These are phyloP conservation scores for Schizaphis graminum DNA, from an alignment of 2,888 invertebrate species.

Conservation along the genomic window DNA sequence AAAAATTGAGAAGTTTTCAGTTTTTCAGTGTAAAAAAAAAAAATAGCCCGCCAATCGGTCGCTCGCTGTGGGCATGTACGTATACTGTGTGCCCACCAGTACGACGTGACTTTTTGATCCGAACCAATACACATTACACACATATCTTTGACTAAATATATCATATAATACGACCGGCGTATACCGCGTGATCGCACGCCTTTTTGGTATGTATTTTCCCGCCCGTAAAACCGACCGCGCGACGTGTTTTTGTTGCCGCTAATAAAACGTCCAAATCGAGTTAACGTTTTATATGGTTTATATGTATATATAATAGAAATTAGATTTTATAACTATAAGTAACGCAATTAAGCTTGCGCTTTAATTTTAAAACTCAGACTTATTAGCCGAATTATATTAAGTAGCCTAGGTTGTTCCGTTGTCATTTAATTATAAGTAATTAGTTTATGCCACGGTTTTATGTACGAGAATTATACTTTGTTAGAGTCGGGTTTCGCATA, in stretches of 20 bases:
- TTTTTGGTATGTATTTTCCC: not conserved
- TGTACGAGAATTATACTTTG: not conserved
- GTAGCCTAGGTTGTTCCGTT: not conserved
- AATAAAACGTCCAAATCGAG: not conserved
- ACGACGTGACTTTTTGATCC: not conserved
- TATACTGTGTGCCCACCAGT: not conserved
- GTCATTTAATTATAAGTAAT: constrained; percentile 29
- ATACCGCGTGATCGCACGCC: not conserved
- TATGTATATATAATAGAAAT: not conserved
- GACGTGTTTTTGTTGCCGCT: not conserved
- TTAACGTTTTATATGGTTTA: not conserved
- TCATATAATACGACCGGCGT: not conserved
- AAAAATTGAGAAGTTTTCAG: not conserved
- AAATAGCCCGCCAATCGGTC: not conserved
- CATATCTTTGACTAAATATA: not conserved
- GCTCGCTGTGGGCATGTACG: not conserved
- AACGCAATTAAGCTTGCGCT: constrained; percentile 15
- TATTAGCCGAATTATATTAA: not conserved
- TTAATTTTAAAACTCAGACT: constrained; percentile 3
- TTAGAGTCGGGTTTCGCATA: not conserved
- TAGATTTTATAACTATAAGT: not conserved
- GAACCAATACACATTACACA: not conserved
- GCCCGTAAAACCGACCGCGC: not conserved
- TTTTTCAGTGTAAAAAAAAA: not conserved
- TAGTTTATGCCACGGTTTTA: not conserved